phyloP scores from a whole-genome alignment of 1,140 invertebrate species.

The Drosophila mojavensis region DNA sequence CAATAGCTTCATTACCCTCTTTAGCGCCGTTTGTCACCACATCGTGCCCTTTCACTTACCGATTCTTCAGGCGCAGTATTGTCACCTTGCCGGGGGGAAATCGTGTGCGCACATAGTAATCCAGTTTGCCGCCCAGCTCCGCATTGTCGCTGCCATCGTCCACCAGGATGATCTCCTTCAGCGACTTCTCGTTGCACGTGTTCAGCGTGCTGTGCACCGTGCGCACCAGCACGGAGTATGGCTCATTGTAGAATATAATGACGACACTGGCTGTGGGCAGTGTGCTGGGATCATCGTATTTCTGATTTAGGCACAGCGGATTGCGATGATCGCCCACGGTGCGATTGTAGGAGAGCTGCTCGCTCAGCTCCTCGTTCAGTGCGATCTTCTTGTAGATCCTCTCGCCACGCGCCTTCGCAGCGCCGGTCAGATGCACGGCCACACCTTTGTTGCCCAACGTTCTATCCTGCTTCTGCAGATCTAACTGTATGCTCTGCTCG shows the following conservation, averaged over 20 bases:
- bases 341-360: constrained; percentile 91
- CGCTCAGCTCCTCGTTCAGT: constrained; percentile 92
- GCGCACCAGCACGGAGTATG: constrained; percentile 92
- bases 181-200: constrained; percentile 87
- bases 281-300: constrained; percentile 83
- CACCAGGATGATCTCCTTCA: constrained; percentile 94
- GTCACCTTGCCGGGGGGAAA: constrained; percentile 88
- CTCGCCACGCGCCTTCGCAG: constrained; percentile 86
- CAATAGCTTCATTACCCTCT: background rate
- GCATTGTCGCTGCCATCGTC: constrained; percentile 94
- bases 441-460: constrained; percentile 88
- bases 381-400: constrained; percentile 90
- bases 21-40: background rate
- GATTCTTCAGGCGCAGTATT: constrained; percentile 89
- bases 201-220: constrained; percentile 95
- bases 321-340: constrained; percentile 87
- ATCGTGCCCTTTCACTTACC: constrained; percentile 84
- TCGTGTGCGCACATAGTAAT: constrained; percentile 90
- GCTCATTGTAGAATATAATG: constrained; percentile 96
- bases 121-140: constrained; percentile 90
- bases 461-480: constrained; percentile 80
- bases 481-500: constrained; percentile 78
- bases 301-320: constrained; percentile 84
- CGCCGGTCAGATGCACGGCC: constrained; percentile 86
- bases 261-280: constrained; percentile 88